Percentiles rank a stretch among this genome's conserved stretches.
Conservation (phyloP, 2,113 vertebrate species). For the Barbus barbus region DNA sequence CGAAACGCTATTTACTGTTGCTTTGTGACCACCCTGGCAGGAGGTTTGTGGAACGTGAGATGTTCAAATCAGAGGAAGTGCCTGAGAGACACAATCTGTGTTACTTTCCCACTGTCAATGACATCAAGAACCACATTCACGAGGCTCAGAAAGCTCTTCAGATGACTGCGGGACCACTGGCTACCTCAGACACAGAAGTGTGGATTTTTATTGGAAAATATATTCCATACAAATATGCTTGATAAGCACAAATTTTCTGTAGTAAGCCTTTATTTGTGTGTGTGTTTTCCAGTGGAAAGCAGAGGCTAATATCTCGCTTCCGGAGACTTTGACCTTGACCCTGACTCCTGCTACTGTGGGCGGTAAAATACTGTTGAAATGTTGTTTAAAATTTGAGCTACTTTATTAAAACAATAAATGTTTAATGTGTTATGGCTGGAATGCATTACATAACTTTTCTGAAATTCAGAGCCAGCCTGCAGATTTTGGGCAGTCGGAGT, state of each 20-base stretch:
- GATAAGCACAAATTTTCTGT: neutral
- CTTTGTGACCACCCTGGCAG: constrained; percentile 56
- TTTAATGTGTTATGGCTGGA: neutral
- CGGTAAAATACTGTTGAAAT: constrained; percentile 71
- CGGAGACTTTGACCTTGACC: constrained; percentile 81
- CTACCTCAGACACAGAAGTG: constrained; percentile 75
- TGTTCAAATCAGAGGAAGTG: constrained; percentile 82
- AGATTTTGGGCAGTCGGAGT: no score
- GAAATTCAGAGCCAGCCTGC: no score
- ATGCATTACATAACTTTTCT: neutral
- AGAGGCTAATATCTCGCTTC: constrained; percentile 75
- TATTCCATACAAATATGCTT: no score
- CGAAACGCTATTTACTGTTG: neutral
- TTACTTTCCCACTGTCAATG: constrained; percentile 87
- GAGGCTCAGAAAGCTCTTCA: constrained; percentile 80
- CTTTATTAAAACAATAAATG: neutral
- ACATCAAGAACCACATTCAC: constrained; percentile 88
- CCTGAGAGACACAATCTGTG: constrained; percentile 87
- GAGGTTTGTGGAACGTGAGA: constrained; percentile 85
- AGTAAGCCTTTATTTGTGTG: neutral
- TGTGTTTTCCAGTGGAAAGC: constrained; percentile 75
- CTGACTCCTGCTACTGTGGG: constrained; percentile 73
- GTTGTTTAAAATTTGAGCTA: neutral
- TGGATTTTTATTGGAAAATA: neutral
- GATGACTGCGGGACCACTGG: constrained; percentile 44